Evolutionary conservation across 1,140 invertebrate genomes (phyloP), one percentile per base, ranked within the genome.

Genomic region (Sycophila sp.): DNA sequence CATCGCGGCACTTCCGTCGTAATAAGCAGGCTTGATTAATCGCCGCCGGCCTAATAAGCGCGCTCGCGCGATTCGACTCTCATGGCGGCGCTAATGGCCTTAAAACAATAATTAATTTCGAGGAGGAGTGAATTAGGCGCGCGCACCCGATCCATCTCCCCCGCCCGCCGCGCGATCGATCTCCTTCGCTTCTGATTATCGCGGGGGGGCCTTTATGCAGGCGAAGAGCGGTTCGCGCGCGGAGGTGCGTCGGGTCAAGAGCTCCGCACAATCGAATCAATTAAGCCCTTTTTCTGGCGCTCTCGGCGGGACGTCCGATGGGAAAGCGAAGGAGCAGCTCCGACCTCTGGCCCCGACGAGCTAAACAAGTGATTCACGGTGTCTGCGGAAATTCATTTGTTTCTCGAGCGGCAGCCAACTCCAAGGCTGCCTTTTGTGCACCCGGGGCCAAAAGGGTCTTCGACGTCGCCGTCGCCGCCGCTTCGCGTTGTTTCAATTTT

Each of bases 71-170:
- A 65, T 53, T 36, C 47, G 10, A 63, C 49, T 32, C 42, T 63
- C 60, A 63, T 32, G 34, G 34, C 60, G 30, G 42, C 22, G 24
- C 45, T 65, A 38, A 51, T 36, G 45, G 47, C 32, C n/a, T 65
- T 38, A 51, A 58, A 51, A 65, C 32, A 66, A 66, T 42, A 56
- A 66, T 66, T 66, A 56, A 56, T 66, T 66, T 66, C 28, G 11
- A 15, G 17, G n/a, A 5, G 42, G 19, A n/a, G 28, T 8, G 51
- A 55, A 55, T 32, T 55, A 55, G 51, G 28, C 26, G 26, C 6
- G 17, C n/a, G 28, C 26, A 3, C 4, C 63, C 42, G 42, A 66
- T 66, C 49, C 63, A 56, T 66, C 51, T 66, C 49, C 42, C 32
- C n/a, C n/a, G 15, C 0, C 1, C 24, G 36, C 8, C 8, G 40